These are phyloP conservation scores for Chloroceryle inda DNA, from an alignment of 2,797 vertebrate species.

Conservation along the genomic window DNA sequence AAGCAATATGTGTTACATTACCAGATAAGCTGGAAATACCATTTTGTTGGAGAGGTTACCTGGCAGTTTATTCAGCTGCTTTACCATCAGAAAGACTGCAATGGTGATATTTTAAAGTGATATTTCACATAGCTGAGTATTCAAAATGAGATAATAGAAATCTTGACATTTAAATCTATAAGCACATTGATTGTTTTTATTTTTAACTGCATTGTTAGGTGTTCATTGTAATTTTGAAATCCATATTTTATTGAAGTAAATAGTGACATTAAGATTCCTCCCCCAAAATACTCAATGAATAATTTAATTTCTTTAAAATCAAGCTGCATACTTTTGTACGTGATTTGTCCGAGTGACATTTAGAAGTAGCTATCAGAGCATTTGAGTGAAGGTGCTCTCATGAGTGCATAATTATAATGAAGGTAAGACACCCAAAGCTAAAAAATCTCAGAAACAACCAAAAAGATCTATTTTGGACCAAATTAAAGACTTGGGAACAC, in stretches of 20 bases:
- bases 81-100: neutral
- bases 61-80: neutral
- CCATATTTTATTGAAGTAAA: neutral
- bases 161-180: neutral
- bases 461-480: neutral
- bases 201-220: neutral
- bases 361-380: neutral
- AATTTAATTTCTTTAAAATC: neutral
- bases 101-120: neutral
- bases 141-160: neutral
- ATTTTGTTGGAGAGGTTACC: neutral
- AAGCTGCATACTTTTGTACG: neutral
- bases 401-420: neutral
- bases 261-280: neutral
- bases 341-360: neutral
- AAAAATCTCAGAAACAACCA: neutral
- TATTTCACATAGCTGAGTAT: neutral
- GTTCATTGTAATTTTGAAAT: neutral
- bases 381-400: neutral
- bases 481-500: neutral
- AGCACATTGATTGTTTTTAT: neutral
- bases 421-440: neutral
- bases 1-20: neutral
- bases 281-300: neutral
- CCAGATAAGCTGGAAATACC: neutral